Evolutionary conservation across 2,113 vertebrate species (phyloP).

Genomic region (Columba livia): DNA sequence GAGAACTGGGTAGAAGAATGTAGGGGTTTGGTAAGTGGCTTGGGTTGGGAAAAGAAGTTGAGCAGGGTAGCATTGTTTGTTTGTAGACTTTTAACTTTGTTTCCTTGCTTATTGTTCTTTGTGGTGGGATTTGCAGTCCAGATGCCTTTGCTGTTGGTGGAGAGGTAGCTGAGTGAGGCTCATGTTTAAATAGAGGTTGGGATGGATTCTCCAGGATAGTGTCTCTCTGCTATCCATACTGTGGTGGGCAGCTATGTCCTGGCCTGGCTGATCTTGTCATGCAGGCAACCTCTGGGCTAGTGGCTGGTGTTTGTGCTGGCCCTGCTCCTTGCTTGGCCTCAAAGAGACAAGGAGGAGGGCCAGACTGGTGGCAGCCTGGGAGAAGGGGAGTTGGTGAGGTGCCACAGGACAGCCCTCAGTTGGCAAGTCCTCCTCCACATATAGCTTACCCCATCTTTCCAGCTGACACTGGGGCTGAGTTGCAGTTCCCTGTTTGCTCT

Average conservation of each 20-base stretch:
- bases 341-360: neutral
- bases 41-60: neutral
- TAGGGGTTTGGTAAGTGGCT: neutral
- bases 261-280: accelerated
- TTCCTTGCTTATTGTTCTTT: neutral
- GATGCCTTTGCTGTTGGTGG: neutral
- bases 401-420: neutral
- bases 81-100: neutral
- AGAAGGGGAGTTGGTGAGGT: neutral
- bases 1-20: neutral
- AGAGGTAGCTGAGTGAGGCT: neutral
- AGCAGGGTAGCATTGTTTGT: neutral
- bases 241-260: neutral
- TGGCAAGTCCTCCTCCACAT: neutral
- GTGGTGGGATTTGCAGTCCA: neutral
- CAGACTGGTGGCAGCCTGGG: neutral
- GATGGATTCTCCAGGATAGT: neutral
- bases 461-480: neutral
- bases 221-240: neutral
- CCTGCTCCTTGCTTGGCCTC: neutral
- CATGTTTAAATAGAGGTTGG: neutral
- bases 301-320: neutral
- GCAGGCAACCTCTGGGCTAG: neutral
- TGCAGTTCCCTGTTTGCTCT: neutral
- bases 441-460: neutral